Conservation (phyloP, 2,113 vertebrate species). For the Nymphicus hollandicus region DNA sequence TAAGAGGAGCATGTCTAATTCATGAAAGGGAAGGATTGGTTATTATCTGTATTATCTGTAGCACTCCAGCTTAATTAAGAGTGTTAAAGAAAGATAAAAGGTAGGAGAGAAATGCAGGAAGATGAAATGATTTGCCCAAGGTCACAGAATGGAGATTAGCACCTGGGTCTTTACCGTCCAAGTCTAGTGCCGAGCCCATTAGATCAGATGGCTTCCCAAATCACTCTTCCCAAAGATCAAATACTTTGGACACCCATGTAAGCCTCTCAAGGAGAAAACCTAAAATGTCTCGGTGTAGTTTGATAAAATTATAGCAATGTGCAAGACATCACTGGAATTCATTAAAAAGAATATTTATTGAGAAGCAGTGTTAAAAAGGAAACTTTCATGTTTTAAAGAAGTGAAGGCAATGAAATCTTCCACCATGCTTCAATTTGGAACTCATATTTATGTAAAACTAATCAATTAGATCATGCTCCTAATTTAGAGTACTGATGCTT, state of each 20-base stretch:
- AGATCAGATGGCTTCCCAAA: background rate
- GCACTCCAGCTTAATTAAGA: slow-evolving; percentile 57
- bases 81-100: slow-evolving; percentile 57
- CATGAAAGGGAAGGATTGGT: slow-evolving; percentile 39
- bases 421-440: background rate
- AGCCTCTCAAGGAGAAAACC: background rate
- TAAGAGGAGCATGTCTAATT: slow-evolving; percentile 47
- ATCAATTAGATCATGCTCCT: slow-evolving; percentile 36
- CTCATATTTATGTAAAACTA: slow-evolving; percentile 9
- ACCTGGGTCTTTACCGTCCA: background rate
- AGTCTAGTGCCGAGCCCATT: background rate
- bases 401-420: background rate
- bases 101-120: slow-evolving; percentile 29
- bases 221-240: background rate
- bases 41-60: slow-evolving; percentile 54
- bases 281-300: background rate
- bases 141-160: slow-evolving; percentile 44
- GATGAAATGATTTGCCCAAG: slow-evolving; percentile 47
- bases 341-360: slow-evolving; percentile 20
- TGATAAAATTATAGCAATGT: background rate
- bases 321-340: background rate
- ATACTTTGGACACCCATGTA: background rate
- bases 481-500: slow-evolving; percentile 21
- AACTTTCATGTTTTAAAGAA: background rate
- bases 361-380: background rate